These are phyloP conservation scores for Tribolium castaneum DNA, from an alignment of 1,140 invertebrate genomes.

Conservation along the genomic window DNA sequence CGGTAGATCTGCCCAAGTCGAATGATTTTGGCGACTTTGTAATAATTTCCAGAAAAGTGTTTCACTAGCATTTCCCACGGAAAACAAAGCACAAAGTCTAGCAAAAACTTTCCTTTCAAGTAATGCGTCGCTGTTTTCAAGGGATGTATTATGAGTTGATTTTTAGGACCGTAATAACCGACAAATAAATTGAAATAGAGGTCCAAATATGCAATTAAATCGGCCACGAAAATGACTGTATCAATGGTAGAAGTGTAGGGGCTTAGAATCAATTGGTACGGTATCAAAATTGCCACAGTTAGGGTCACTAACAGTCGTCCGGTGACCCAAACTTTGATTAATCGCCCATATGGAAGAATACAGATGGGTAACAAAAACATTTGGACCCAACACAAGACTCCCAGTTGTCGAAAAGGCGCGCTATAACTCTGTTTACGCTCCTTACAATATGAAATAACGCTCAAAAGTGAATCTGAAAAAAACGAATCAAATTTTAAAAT, in stretches of 20 bases:
- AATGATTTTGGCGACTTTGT: slow-evolving; percentile 59
- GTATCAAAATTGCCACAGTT: slow-evolving; percentile 62
- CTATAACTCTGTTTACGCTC: slow-evolving; percentile 61
- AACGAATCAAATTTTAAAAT: slow-evolving; percentile 53
- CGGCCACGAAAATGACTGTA: slow-evolving; percentile 58
- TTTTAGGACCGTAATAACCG: slow-evolving; percentile 64
- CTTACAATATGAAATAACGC: slow-evolving; percentile 61
- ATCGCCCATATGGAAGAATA: slow-evolving; percentile 65
- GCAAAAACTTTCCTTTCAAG: slow-evolving; percentile 61
- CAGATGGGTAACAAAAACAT: slow-evolving; percentile 64
- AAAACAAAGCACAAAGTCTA: slow-evolving; percentile 64
- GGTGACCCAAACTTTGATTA: slow-evolving; percentile 64
- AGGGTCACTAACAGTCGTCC: slow-evolving; percentile 61
- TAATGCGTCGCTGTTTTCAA: slow-evolving; percentile 65
- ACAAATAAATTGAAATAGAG: slow-evolving; percentile 65
- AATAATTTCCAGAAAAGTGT: slow-evolving; percentile 43
- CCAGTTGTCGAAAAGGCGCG: slow-evolving; percentile 62
- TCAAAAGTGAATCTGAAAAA: slow-evolving; percentile 66
- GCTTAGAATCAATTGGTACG: slow-evolving; percentile 60
- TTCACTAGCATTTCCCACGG: slow-evolving; percentile 64
- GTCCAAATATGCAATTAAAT: slow-evolving; percentile 64
- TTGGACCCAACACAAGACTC: slow-evolving; percentile 61
- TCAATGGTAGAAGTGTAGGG: slow-evolving; percentile 62
- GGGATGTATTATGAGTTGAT: slow-evolving; percentile 66
- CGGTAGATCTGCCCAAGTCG: slow-evolving; percentile 64